Conservation (phyloP, 2,797 vertebrate genomes). For the Hozukius guyotensis region DNA sequence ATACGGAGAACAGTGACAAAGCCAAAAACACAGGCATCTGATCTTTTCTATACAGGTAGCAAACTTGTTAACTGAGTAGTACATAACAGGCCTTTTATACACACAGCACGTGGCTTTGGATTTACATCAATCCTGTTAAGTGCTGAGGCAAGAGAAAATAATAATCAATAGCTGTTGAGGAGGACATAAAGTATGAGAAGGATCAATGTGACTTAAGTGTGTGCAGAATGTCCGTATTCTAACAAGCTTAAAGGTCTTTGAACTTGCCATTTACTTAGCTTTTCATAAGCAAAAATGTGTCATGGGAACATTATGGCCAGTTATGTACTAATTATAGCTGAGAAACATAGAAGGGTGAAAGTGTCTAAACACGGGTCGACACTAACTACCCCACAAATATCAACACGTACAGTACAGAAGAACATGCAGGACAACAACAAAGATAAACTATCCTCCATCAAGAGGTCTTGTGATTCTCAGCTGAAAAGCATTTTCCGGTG, state of each 20-base stretch:
- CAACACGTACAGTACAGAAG: conserved; percentile 40
- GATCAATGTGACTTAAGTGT: conserved; percentile 30
- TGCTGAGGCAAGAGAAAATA: conserved; percentile 42
- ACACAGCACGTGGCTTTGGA: conserved; percentile 10
- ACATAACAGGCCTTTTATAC: conserved; percentile 68
- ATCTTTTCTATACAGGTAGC: conserved; percentile 41
- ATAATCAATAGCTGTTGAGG: conserved; percentile 41
- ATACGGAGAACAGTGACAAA: conserved; percentile 12
- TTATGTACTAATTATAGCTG: conserved; percentile 63
- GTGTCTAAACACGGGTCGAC: conserved; percentile 22
- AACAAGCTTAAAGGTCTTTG: conserved; percentile 6
- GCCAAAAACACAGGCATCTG: neutral
- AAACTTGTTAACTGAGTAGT: conserved; percentile 47
- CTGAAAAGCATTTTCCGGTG: conserved; percentile 22
- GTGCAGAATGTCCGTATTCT: conserved; percentile 13
- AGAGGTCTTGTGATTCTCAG: conserved; percentile 40
- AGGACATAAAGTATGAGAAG: conserved; percentile 32
- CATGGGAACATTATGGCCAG: conserved; percentile 42
- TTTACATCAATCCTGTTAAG: conserved; percentile 41
- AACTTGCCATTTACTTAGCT: conserved; percentile 4
- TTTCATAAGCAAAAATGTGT: neutral
- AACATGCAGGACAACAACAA: conserved; percentile 63
- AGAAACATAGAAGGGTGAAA: conserved; percentile 12
- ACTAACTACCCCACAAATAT: conserved; percentile 35
- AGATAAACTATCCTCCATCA: conserved; percentile 29